Evolutionary conservation across 2,888 invertebrate genomes (phyloP), one percentile per base, ranked within the genome.

Genomic region (Hyalella azteca): DNA sequence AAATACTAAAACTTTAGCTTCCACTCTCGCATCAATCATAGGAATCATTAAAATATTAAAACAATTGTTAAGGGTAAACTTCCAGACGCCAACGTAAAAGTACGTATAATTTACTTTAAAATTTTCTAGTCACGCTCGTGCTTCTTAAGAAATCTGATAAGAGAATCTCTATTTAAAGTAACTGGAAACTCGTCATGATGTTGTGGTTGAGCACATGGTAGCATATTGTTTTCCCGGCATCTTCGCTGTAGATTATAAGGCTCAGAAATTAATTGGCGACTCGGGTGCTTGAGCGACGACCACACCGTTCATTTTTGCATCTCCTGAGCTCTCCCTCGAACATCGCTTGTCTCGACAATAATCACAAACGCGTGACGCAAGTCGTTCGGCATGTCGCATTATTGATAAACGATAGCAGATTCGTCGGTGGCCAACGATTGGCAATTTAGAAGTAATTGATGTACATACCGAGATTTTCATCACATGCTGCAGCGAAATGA

Each of bases 241-340:
- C 36, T 66, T 36, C 36, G 36, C 36, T n/a, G 36, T 32, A 32
- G 66, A 66, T 66, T 66, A 29, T 36, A 36, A 54, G 36, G 66
- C 19, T 66, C 36, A 36, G 66, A 66, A 66, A 66, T 66, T 66
- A 66, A 66, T 66, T 66, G 66, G 39, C 39, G 36, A 66, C 66
- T 66, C 66, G 19, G 29, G 66, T 66, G 66, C 36, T 66, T 66
- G 66, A 36, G 66, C 5, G 66, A 36, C 39, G 22, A 29, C 66
- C 7, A 11, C 66, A 36, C 39, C 39, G 66, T 29, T 66, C 66
- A 66, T 66, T 66, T 36, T 29, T 11, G n/a, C 66, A 32, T 36
- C 66, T 22, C 36, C 66, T 66, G 32, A 36, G 66, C 36, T 15
- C 15, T n/a, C n/a, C 66, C 19, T 15, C 15, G 1, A 36, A 19